Evolutionary conservation across 2,113 vertebrate species (phyloP), one percentile per base, ranked within the genome.

Genomic region (Polypterus bichir): DNA sequence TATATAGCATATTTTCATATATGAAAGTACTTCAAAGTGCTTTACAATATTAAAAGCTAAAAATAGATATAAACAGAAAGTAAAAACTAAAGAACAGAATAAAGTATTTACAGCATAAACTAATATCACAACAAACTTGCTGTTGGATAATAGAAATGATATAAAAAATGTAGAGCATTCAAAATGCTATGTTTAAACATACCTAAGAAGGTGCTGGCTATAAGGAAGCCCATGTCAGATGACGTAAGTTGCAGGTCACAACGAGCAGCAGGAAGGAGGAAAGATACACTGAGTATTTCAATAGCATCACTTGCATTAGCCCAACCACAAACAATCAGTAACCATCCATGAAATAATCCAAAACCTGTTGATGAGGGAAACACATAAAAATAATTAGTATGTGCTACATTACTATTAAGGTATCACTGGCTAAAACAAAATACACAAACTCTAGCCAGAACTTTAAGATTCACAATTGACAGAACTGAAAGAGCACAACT

Each of bases 251-350:
- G 49, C 62, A 88, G 78, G 48, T 88, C 83, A 44, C 76, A 84
- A 65, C 64, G 69, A 0, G 77, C 77, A 0, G 81, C 84, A 3
- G 84, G 84, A 69, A 88, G 68, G 2, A 87, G 74, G 54, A 88
- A 87, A 7, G 84, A 87, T 55, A 88, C 84, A 5, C 84, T 83
- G 47, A 88, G 68, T 5, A 88, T 82, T 73, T 86, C 82, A 60
- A 86, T 76, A 0, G 82, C 83, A 48, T 85, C 84, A 9, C 82
- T 88, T 70, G 81, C 82, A 10, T 88, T 88, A 56, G 83, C 86
- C 84, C 83, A 86, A 2, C 86, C 84, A 44, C 83, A 85, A 47
- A 74, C 71, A 46, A 74, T 59, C 71, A 88, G 57, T 66, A 88
- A 76, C 60, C 78, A 65, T 68, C 73, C 76, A 59, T 86, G 84